These are phyloP conservation scores for Nemotelus pantherinus DNA, from an alignment of 2,888 invertebrate genomes.

Conservation along the genomic window DNA sequence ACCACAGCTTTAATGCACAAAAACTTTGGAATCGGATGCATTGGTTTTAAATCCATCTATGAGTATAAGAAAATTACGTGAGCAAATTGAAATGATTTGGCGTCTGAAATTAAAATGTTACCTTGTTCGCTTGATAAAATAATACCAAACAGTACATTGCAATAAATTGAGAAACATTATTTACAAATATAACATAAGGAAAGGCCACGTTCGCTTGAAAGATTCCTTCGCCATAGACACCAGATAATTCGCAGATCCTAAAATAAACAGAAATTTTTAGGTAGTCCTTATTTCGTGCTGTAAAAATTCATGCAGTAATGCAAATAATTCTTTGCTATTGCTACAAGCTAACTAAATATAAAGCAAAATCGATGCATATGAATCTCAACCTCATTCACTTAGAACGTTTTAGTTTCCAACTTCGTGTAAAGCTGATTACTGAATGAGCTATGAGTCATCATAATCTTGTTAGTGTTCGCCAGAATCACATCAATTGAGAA, in stretches of 20 bases:
- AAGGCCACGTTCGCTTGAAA: slow-evolving; percentile 87
- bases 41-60: slow-evolving; percentile 79
- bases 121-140: slow-evolving; percentile 89
- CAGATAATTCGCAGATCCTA: slow-evolving; percentile 84
- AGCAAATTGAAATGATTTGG: background rate
- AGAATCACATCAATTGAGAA: too few species aligned
- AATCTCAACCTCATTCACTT: too few species aligned
- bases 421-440: too few species aligned
- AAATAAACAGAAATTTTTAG: slow-evolving; percentile 55
- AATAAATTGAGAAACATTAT: slow-evolving; percentile 93
- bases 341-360: too few species aligned
- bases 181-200: slow-evolving; percentile 86
- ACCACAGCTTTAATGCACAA: slow-evolving; percentile 97
- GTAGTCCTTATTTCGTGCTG: too few species aligned
- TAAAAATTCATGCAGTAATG: too few species aligned
- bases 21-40: slow-evolving; percentile 95
- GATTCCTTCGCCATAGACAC: slow-evolving; percentile 91
- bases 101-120: slow-evolving; percentile 55
- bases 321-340: too few species aligned
- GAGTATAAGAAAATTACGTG: background rate
- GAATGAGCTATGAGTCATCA: too few species aligned
- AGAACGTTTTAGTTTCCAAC: too few species aligned
- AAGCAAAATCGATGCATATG: too few species aligned
- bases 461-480: too few species aligned
- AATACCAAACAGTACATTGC: slow-evolving; percentile 97